phyloP scores from a whole-genome alignment of 30 jellyfish, hydroid and myxozoan genomes.

The Chrysaora quinquecirrha region DNA sequence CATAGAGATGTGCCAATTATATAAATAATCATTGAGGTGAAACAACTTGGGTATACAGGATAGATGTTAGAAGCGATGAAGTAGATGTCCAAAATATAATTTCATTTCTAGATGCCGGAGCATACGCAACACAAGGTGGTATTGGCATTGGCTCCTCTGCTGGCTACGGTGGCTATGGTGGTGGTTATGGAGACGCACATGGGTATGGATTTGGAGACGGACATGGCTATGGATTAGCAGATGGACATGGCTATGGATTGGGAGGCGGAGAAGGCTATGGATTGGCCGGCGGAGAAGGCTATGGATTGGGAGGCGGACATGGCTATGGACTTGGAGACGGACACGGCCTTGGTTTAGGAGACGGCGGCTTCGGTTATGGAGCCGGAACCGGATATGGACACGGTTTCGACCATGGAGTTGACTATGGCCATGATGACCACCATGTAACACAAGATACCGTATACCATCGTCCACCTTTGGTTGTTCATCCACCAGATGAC shows the following conservation, averaged over 20 bases:
- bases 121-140: too few relatives aligned
- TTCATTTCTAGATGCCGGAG: too few relatives aligned
- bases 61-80: too few relatives aligned
- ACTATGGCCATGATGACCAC: conserved; percentile 44
- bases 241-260: background rate
- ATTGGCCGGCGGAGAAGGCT: conserved; percentile 14
- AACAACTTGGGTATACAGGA: too few relatives aligned
- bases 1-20: too few relatives aligned
- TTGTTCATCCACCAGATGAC: conserved; percentile 79
- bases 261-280: conserved; percentile 29
- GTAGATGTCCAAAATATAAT: too few relatives aligned
- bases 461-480: conserved; percentile 78
- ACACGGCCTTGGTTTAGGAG: conserved; percentile 30
- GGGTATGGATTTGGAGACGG: conserved; percentile 50
- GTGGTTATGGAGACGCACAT: conserved; percentile 33
- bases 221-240: conserved; percentile 14
- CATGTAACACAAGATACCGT: conserved; percentile 67
- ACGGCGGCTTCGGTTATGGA: conserved; percentile 11
- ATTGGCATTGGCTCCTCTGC: background rate
- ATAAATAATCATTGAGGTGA: too few relatives aligned
- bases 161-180: conserved; percentile 51
- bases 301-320: conserved; percentile 17
- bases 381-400: conserved; percentile 3
- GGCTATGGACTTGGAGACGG: background rate
- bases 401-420: conserved; percentile 7